Percentiles rank a stretch among this genome's conserved stretches.
These are phyloP conservation scores for Anastrepha ludens DNA, from an alignment of 1,140 invertebrate genomes.

Conservation along the genomic window DNA sequence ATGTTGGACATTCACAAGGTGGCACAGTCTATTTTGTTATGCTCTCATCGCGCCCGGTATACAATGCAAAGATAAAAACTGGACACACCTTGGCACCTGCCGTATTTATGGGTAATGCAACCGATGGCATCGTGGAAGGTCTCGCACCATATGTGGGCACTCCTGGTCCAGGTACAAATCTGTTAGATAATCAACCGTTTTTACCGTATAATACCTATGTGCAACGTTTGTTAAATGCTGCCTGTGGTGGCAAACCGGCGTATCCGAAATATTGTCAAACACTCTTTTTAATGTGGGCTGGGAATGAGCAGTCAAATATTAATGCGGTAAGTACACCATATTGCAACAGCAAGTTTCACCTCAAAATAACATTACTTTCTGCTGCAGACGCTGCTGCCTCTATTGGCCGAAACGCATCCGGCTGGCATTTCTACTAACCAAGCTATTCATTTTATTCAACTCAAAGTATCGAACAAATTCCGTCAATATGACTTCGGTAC, in stretches of 20 bases:
- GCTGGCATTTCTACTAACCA: slow-evolving; percentile 76
- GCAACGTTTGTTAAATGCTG: slow-evolving; percentile 62
- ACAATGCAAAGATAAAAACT: slow-evolving; percentile 77
- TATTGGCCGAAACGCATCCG: slow-evolving; percentile 67
- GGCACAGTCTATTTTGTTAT: slow-evolving; percentile 78
- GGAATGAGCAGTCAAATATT: slow-evolving; percentile 61
- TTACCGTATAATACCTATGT: slow-evolving; percentile 65
- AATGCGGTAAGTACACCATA: slow-evolving; percentile 59
- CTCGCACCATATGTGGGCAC: slow-evolving; percentile 58
- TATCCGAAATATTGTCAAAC: slow-evolving; percentile 64
- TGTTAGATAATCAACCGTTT: slow-evolving; percentile 65
- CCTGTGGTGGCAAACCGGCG: slow-evolving; percentile 62
- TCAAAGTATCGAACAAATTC: slow-evolving; percentile 67
- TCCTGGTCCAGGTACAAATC: slow-evolving; percentile 58
- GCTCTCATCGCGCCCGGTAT: slow-evolving; percentile 76
- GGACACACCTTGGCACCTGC: slow-evolving; percentile 79
- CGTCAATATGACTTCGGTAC: slow-evolving; percentile 75
- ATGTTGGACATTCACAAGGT: slow-evolving; percentile 81
- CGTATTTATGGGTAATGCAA: slow-evolving; percentile 73
- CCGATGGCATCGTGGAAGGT: slow-evolving; percentile 17
- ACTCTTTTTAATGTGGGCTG: slow-evolving; percentile 65
- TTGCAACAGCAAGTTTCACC: neutral
- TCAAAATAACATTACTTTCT: neutral
- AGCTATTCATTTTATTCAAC: slow-evolving; percentile 75
- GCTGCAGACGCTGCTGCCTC: slow-evolving; percentile 63